Evolutionary conservation across 2,888 invertebrate species (phyloP).

Genomic region (Anorthoa munda): DNA sequence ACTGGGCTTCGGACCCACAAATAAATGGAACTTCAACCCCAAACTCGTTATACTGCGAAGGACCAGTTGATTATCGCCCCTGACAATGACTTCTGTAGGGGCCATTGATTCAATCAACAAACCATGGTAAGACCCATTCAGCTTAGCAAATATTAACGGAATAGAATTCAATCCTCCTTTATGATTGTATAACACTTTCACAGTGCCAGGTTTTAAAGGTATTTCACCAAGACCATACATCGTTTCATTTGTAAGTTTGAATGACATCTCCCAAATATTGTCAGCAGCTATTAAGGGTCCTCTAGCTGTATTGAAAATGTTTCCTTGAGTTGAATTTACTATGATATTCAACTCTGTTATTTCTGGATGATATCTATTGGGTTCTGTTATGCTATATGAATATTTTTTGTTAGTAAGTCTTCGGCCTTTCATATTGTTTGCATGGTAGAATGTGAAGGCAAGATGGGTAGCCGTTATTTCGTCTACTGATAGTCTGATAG

Average conservation of each 20-base stretch:
- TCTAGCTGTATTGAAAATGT: constrained; percentile 88
- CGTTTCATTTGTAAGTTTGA: constrained; percentile 88
- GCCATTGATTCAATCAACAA: constrained; percentile 88
- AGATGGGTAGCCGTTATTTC: constrained; percentile 83
- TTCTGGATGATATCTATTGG: constrained; percentile 37
- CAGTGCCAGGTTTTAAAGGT: constrained; percentile 77
- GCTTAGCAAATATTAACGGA: constrained; percentile 89
- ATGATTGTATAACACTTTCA: constrained; percentile 87
- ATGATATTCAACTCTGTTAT: constrained; percentile 75
- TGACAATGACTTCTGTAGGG: constrained; percentile 90
- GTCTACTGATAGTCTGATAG: constrained; percentile 79
- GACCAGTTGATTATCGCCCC: constrained; percentile 88
- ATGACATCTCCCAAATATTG: constrained; percentile 91
- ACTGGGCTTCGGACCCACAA: constrained; percentile 83
- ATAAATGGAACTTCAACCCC: constrained; percentile 84
- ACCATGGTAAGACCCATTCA: constrained; percentile 90
- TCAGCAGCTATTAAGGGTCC: constrained; percentile 91
- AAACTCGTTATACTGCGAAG: constrained; percentile 89
- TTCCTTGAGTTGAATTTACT: constrained; percentile 76
- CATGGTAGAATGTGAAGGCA: constrained; percentile 80
- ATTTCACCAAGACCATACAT: constrained; percentile 91
- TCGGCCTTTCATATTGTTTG: constrained; percentile 70
- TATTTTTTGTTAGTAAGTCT: constrained; percentile 77
- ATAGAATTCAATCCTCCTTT: constrained; percentile 82
- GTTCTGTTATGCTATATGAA: constrained; percentile 75